Conservation (phyloP, 2,113 vertebrate species). For the Periophthalmodon schlosseri region DNA sequence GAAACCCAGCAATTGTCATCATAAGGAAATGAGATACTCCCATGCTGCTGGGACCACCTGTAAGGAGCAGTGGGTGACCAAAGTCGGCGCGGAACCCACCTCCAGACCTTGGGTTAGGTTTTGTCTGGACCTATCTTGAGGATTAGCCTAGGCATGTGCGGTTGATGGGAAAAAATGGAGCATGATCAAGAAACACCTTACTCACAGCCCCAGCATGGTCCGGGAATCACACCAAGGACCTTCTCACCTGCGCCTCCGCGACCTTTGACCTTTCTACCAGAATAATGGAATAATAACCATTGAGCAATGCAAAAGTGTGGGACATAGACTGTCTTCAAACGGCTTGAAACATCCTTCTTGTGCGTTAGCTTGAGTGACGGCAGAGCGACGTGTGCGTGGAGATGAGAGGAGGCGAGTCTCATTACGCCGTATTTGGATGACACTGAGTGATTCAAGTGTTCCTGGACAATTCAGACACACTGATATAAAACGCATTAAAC, state of each 20-base stretch:
- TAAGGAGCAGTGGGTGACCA: no score
- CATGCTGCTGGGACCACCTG: not conserved
- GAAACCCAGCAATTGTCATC: no score
- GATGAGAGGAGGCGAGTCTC: slow-evolving; percentile 76
- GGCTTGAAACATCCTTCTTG: slow-evolving; percentile 60
- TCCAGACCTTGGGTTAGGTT: not conserved
- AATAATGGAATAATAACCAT: slow-evolving; percentile 66
- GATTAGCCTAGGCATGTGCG: no score
- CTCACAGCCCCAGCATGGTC: not conserved
- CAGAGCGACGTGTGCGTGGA: slow-evolving; percentile 75
- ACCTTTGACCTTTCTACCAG: slow-evolving; percentile 57
- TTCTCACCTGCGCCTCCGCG: slow-evolving; percentile 53
- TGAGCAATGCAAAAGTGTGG: slow-evolving; percentile 59
- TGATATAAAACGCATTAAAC: slow-evolving; percentile 83
- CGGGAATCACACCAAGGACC: not conserved
- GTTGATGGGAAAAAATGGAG: not conserved
- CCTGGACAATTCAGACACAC: slow-evolving; percentile 78
- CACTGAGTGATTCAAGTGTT: slow-evolving; percentile 80
- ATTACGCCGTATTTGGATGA: slow-evolving; percentile 77
- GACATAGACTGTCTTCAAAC: slow-evolving; percentile 61
- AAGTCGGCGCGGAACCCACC: not conserved
- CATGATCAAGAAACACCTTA: not conserved
- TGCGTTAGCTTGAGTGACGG: slow-evolving; percentile 74
- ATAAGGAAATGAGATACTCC: not conserved
- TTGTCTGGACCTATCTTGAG: no score